These are phyloP conservation scores for Desmodus rotundus DNA, from an alignment of 2,113 vertebrate genomes.

Conservation along the genomic window DNA sequence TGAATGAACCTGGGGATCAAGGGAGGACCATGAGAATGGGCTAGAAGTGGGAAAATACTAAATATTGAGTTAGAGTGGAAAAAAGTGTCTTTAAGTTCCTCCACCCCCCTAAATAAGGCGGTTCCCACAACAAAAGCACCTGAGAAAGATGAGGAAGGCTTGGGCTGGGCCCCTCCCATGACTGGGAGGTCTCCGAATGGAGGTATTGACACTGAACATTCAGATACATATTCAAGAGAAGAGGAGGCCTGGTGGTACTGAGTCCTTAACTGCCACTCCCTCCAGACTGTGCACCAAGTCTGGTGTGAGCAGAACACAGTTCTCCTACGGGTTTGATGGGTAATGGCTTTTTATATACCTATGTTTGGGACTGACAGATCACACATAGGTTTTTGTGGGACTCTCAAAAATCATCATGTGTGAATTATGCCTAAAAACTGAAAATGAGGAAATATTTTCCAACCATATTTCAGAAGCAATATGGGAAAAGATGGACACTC, in stretches of 20 bases:
- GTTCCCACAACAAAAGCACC: neutral
- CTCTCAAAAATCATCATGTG: neutral
- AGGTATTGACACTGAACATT: neutral
- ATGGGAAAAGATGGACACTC: neutral
- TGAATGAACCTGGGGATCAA: neutral
- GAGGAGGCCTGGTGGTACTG: neutral
- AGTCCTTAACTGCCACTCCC: neutral
- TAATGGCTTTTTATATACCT: neutral
- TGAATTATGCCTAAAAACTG: neutral
- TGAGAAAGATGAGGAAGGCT: neutral
- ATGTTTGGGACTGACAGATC: neutral
- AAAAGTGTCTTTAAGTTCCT: neutral
- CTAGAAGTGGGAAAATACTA: neutral
- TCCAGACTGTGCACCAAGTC: neutral
- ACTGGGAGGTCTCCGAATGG: neutral
- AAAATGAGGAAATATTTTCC: neutral
- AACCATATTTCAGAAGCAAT: neutral
- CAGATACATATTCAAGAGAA: neutral
- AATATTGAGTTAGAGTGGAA: neutral
- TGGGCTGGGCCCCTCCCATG: neutral
- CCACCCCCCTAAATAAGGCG: neutral
- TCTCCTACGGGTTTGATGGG: rapidly evolving
- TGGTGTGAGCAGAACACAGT: neutral
- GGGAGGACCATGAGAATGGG: neutral
- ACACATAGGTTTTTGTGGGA: neutral